Conservation (phyloP, 1,140 invertebrate species). For the Drosophila equinoxialis region DNA sequence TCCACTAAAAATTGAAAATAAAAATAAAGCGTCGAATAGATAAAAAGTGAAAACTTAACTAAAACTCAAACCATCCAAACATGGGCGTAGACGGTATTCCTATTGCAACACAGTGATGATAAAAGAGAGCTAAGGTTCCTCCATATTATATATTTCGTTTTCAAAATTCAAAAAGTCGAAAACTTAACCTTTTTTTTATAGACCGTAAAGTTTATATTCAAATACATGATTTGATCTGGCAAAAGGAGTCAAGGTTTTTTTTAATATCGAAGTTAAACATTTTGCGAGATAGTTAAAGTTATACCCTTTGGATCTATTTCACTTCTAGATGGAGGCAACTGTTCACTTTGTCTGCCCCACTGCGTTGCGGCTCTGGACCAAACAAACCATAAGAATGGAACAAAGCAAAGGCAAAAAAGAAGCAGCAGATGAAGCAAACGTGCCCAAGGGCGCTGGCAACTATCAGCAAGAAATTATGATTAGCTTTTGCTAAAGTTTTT, state of each 20-base stretch:
- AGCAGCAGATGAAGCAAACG: conserved; percentile 27
- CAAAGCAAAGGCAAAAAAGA: background rate
- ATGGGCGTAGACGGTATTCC: background rate
- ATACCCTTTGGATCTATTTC: too few species aligned
- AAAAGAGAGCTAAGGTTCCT: too few species aligned
- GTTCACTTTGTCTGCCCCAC: background rate
- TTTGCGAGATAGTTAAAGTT: too few species aligned
- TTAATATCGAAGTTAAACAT: too few species aligned
- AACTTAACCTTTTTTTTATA: too few species aligned
- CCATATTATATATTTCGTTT: too few species aligned
- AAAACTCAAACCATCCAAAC: conserved; percentile 31
- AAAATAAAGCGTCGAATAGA: conserved; percentile 70
- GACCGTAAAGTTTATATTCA: too few species aligned
- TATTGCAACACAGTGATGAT: too few species aligned
- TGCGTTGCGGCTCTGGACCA: background rate
- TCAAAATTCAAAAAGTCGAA: too few species aligned
- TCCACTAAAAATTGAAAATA: conserved; percentile 75
- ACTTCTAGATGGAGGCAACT: background rate
- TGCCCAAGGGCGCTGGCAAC: conserved; percentile 47
- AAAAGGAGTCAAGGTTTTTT: too few species aligned
- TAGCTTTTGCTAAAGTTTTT: conserved; percentile 76
- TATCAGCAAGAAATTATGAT: conserved; percentile 75
- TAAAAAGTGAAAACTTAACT: conserved; percentile 68
- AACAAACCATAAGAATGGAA: background rate
- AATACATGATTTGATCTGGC: too few species aligned